These are phyloP conservation scores for Trichosurus vulpecula DNA, from an alignment of 2,797 vertebrate genomes.

Conservation along the genomic window DNA sequence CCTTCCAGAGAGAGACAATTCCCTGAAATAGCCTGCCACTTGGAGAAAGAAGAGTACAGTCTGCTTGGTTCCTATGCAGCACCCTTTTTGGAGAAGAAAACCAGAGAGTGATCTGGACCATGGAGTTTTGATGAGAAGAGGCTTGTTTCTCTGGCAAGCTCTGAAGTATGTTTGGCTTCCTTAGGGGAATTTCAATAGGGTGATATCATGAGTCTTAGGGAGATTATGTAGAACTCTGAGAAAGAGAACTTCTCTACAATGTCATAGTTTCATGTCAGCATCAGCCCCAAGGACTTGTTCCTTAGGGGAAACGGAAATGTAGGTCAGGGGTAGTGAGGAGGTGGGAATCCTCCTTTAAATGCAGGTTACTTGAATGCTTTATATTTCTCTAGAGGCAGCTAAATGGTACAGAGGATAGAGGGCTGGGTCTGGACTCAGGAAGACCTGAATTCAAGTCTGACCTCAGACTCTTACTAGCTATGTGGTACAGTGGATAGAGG, in stretches of 20 bases:
- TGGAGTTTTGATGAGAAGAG: background rate
- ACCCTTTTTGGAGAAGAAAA: background rate
- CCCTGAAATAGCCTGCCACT: background rate
- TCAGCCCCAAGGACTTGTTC: background rate
- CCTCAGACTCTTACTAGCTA: background rate
- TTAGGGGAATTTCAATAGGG: background rate
- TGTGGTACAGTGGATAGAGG: too few relatives aligned
- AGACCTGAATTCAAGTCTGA: background rate
- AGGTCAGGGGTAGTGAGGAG: background rate
- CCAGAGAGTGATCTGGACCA: background rate
- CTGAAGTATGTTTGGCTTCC: background rate
- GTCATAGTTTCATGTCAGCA: background rate
- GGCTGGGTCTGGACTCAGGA: background rate
- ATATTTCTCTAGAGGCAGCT: background rate
- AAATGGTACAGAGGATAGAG: background rate
- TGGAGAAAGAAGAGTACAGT: background rate
- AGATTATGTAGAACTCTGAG: background rate
- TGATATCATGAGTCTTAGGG: background rate
- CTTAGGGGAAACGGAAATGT: background rate
- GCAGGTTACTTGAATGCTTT: background rate
- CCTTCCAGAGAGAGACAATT: background rate
- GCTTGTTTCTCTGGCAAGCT: background rate
- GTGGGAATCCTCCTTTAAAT: background rate
- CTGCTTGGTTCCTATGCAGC: background rate
- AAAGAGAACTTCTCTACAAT: background rate